Percentiles rank a stretch among this genome's conserved stretches.
phyloP scores from a whole-genome alignment of 1,140 invertebrate species.

The Heliconius hermathena region DNA sequence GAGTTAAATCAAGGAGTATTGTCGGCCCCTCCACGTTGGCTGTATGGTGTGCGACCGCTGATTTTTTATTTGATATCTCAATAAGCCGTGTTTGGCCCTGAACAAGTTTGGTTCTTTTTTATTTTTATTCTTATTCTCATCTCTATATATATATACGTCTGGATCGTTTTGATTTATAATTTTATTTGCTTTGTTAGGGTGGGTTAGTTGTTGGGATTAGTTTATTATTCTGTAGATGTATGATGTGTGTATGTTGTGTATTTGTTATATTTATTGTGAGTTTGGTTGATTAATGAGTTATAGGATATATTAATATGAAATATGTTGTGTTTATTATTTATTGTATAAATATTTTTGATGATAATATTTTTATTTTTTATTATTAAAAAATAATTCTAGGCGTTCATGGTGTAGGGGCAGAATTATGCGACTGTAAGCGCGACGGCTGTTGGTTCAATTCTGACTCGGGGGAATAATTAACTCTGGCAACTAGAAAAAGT shows the following conservation, averaged over 20 bases:
- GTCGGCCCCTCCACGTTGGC: conserved; percentile 71
- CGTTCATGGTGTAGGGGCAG: too few relatives aligned
- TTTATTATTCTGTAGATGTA: conserved; percentile 19
- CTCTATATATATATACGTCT: conserved; percentile 23
- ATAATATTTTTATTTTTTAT: too few relatives aligned
- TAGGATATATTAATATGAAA: not conserved
- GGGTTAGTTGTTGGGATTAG: conserved; percentile 27
- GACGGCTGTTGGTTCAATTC: too few relatives aligned
- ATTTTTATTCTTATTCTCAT: conserved; percentile 51
- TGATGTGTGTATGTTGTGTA: not conserved
- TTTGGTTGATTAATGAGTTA: conserved; percentile 1
- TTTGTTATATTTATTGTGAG: not conserved
- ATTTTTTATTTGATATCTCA: conserved; percentile 80
- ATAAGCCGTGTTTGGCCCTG: conserved; percentile 64
- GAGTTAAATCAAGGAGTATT: conserved; percentile 76
- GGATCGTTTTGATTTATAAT: conserved; percentile 70
- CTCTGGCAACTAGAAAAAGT: too few relatives aligned
- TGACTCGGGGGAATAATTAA: too few relatives aligned
- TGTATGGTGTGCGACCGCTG: conserved; percentile 64
- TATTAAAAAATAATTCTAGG: too few relatives aligned
- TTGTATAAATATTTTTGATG: too few relatives aligned
- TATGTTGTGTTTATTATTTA: too few relatives aligned
- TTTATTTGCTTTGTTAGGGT: conserved; percentile 59
- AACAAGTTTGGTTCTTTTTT: conserved; percentile 51
- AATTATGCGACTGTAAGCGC: too few relatives aligned